Evolutionary conservation across 2,888 invertebrate genomes (phyloP).

Genomic region (Axea sp.): DNA sequence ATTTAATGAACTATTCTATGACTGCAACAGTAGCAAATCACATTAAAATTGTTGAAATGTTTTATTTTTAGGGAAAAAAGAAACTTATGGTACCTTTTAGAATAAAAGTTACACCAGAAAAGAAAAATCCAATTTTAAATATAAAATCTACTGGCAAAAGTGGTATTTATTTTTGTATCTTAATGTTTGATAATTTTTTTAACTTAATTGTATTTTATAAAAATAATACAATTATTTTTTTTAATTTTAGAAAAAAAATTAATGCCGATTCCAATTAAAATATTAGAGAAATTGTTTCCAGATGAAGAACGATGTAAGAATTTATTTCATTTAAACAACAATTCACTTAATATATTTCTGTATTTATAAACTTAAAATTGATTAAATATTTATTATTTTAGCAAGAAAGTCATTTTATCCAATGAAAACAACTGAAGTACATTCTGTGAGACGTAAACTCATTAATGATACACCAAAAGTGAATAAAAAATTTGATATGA

Average conservation of each 20-base stretch:
- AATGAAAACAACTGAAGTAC: neutral
- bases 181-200: neutral
- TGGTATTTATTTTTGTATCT: neutral
- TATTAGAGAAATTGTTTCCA: constrained; percentile 4
- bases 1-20: no score
- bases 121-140: neutral
- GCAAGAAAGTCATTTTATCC: no score
- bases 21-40: no score
- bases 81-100: neutral
- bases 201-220: neutral
- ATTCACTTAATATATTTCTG: no score
- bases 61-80: constrained; percentile 16
- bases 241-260: neutral
- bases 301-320: constrained; percentile 5
- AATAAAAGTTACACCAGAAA: constrained; percentile 3
- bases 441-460: neutral
- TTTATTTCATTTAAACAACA: no score
- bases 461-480: neutral
- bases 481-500: neutral
- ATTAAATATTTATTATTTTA: neutral
- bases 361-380: neutral
- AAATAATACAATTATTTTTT: neutral
- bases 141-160: neutral
- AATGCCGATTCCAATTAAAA: neutral
- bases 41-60: neutral